A percentile compares a stretch with the other conserved stretches of the same genome.
Evolutionary conservation across 2,797 vertebrate genomes (phyloP).

Genomic region (Rhabdomys pumilio): DNA sequence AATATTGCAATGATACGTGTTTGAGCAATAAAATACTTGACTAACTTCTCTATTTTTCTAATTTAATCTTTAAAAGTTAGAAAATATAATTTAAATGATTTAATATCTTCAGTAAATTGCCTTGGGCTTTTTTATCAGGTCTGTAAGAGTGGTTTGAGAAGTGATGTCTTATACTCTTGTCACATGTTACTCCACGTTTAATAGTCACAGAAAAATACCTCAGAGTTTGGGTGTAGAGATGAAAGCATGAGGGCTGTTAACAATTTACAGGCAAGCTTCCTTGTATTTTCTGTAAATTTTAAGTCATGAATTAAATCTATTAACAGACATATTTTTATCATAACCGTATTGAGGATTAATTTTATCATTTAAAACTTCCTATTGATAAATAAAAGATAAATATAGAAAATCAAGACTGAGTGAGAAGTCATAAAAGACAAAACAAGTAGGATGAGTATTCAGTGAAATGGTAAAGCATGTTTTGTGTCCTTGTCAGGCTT

Average conservation of each 20-base stretch:
- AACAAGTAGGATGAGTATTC: slow-evolving; percentile 84
- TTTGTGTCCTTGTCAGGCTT: slow-evolving; percentile 87
- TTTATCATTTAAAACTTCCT: slow-evolving; percentile 74
- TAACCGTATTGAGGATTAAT: slow-evolving; percentile 56
- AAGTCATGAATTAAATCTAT: slow-evolving; percentile 31
- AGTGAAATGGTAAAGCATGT: slow-evolving; percentile 85
- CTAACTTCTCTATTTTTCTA: not conserved
- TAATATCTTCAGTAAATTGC: slow-evolving; percentile 22
- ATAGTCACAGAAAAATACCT: not conserved
- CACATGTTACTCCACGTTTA: not conserved
- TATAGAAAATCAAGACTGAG: slow-evolving; percentile 82
- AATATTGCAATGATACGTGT: not conserved
- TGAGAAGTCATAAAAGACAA: slow-evolving; percentile 80
- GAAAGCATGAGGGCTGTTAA: not conserved
- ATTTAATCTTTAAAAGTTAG: not conserved
- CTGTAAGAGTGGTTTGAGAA: not conserved
- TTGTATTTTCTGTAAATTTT: slow-evolving; percentile 19
- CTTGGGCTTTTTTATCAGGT: not conserved
- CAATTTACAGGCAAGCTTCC: not conserved
- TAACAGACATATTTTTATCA: slow-evolving; percentile 9
- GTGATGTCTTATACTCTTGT: not conserved
- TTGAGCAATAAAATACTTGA: not conserved
- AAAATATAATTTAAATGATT: not conserved
- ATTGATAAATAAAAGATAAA: slow-evolving; percentile 70
- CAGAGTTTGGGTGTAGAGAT: not conserved